Percentiles rank a stretch among this genome's conserved stretches.
These are phyloP conservation scores for Montipora foliosa DNA, from an alignment of 64 coral and sea anemone genomes.

Conservation along the genomic window DNA sequence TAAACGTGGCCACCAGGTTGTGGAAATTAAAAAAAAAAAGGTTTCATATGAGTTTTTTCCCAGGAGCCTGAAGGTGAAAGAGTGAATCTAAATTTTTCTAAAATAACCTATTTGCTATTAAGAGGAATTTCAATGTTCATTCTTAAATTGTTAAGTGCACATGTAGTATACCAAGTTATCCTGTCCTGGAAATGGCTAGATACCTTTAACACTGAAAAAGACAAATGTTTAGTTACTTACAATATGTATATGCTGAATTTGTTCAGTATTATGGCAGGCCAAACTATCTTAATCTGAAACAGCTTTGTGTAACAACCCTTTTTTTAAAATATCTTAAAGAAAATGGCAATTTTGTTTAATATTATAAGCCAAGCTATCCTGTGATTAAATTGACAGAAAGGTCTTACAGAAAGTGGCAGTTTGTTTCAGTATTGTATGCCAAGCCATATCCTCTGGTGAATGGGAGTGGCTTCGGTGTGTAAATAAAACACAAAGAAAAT, in stretches of 20 bases:
- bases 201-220: neutral
- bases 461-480: no score
- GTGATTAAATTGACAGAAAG: no score
- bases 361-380: neutral
- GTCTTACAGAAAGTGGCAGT: neutral
- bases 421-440: neutral
- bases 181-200: no score
- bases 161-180: neutral
- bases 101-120: neutral
- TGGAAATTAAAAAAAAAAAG: no score
- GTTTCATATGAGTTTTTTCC: no score
- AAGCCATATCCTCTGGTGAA: neutral
- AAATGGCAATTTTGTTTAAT: neutral
- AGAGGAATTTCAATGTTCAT: neutral
- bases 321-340: neutral
- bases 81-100: neutral
- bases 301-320: neutral
- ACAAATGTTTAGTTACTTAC: neutral
- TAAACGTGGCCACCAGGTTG: no score
- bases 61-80: neutral
- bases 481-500: no score
- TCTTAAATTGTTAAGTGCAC: neutral
- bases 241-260: neutral
- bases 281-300: neutral
- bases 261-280: neutral